These are phyloP conservation scores for Eueremaeus valkanovi DNA, from an alignment of 2,888 invertebrate genomes.

Conservation along the genomic window DNA sequence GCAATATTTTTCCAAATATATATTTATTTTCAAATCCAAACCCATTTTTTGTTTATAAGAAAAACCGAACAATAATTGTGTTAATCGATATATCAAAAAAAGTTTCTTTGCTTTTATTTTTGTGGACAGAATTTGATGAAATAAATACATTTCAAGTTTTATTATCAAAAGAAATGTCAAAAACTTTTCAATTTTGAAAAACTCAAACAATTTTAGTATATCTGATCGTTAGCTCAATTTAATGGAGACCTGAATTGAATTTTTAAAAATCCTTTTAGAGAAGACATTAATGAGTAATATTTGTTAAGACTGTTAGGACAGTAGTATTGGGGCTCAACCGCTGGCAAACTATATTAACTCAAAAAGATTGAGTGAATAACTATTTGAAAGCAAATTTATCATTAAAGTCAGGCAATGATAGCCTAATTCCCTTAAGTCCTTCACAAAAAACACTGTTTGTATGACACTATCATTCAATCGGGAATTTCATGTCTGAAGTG, in stretches of 20 bases:
- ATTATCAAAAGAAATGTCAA: background rate
- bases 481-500: background rate
- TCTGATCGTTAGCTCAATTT: background rate
- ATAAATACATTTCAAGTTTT: background rate
- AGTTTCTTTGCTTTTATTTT: too few species aligned
- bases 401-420: constrained; percentile 5
- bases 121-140: background rate
- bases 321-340: background rate
- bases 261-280: background rate
- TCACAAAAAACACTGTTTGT: background rate
- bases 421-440: constrained; percentile 30
- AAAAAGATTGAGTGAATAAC: background rate
- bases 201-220: background rate
- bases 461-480: background rate
- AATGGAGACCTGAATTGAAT: background rate
- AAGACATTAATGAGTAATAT: background rate
- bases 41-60: too few species aligned
- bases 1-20: too few species aligned
- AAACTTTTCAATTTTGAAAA: background rate
- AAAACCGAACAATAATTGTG: too few species aligned
- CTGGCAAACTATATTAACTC: background rate
- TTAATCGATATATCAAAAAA: too few species aligned
- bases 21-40: too few species aligned
- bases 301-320: too few species aligned
- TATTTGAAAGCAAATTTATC: background rate